Evolutionary conservation across 2,797 vertebrate species (phyloP), one percentile per base, ranked within the genome.

Genomic region (Chaenodraco wilsoni): DNA sequence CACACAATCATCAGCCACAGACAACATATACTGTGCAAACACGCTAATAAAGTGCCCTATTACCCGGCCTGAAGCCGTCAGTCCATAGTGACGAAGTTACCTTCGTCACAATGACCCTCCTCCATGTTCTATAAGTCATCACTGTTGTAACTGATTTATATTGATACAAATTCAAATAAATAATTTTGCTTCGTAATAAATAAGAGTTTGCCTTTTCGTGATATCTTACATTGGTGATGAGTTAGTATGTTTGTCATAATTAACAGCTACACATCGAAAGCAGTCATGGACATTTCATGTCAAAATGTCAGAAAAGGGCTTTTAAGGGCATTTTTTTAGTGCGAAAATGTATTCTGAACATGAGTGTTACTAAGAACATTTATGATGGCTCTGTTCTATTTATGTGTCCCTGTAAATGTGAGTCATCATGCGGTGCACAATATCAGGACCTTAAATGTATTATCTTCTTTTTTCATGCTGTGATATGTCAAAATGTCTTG

Each of bases 401-500:
- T 21, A 21, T 21, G 21, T 21, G 21, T 21, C 21, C 2, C 21
- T 21, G 21, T 21, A 21, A 21, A 21, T 21, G 21, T 21, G 21
- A 21, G 21, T 21, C 21, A 21, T 21, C 21, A 21, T 21, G 21
- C 21, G 21, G 21, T 21, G 21, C 21, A 21, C 21, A 21, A 2
- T 21, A 21, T 21, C 21, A 21, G 21, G 21, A 21, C 21, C 2
- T 21, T 4, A 27, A 4, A 37, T 37, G 33, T 37, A 37, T 37
- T 7, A 37, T 37, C 9, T 37, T 8, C 33, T n/a, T 5, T 55
- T 54, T 37, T 21, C 10, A 2, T 0, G 15, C n/a, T 33, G 14
- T 31, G 55, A 72, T 37, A 37, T 37, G 33, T 57, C 33, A 67
- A 46, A 41, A 61, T 73, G 16, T 16, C 46, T 44, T n/a, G 9